Conservation (phyloP, 2,888 invertebrate species). For the Cataglyphis livida region DNA sequence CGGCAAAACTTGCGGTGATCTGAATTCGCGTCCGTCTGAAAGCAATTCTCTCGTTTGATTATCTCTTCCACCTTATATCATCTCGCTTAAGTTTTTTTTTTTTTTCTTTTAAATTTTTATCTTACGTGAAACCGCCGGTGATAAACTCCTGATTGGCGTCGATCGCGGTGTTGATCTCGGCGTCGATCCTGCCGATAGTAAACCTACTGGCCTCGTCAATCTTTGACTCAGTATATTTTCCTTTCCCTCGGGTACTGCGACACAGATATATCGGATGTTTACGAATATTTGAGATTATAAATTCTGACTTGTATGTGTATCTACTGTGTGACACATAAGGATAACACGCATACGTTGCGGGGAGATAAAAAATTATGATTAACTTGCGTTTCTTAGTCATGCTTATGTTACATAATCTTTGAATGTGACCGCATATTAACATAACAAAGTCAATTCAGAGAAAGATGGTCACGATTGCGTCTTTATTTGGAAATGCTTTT, state of each 20-base stretch:
- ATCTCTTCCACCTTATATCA: not conserved
- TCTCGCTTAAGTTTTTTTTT: not conserved
- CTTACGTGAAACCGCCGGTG: conserved; percentile 86
- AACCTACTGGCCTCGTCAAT: conserved; percentile 89
- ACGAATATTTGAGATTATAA: not conserved
- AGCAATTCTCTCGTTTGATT: not conserved
- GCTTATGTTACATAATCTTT: not conserved
- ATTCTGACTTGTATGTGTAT: not conserved
- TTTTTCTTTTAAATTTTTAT: not conserved
- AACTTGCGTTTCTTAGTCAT: not conserved
- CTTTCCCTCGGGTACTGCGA: conserved; percentile 93
- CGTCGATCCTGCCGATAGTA: conserved; percentile 89
- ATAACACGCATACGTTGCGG: not conserved
- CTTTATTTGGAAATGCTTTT: not conserved
- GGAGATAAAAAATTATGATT: not conserved
- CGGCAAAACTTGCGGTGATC: conserved; percentile 74
- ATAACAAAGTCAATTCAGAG: conserved; percentile 17
- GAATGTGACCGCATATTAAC: not conserved
- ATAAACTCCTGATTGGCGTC: conserved; percentile 90
- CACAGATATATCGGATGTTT: not conserved
- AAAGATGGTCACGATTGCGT: not conserved
- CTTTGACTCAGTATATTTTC: conserved; percentile 90
- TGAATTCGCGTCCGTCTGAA: conserved; percentile 81
- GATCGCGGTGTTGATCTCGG: conserved; percentile 90
- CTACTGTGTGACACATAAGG: not conserved